Evolutionary conservation across 2,797 vertebrate species (phyloP), one percentile per base, ranked within the genome.

Genomic region (Bothrops alternatus): DNA sequence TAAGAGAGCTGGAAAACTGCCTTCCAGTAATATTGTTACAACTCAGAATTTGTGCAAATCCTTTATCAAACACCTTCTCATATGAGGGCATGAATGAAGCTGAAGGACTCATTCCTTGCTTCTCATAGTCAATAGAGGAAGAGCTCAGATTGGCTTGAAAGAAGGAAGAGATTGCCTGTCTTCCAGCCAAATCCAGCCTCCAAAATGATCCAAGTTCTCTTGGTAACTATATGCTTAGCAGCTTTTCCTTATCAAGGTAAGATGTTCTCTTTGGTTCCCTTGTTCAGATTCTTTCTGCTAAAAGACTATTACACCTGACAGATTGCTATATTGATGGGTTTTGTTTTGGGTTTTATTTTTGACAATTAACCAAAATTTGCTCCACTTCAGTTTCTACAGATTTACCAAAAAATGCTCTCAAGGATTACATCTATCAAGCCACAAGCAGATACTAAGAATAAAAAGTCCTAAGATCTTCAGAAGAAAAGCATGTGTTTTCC

Each of bases 51-150:
- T 65, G 61, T 1, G 26, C 61, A n/a, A 65, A 65, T 65, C 26
- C 61, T 65, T 65, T 65, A 65, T 26, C 89, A 97, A 98, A 97
- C 94, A 97, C 96, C 97, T 97, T 97, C 97, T 96, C 96, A n/a
- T 65, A 60, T 61, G 47, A 94, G 91, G 91, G 60, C 89, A 25
- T 61, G 94, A 93, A 95, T 95, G 97, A 95, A 94, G 91, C 94
- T 0, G 14, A 92, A n/a, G 93, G 55, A 91, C 90, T 85, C 94
- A 0, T 89, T 96, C 69, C 63, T 90, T 87, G 92, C 91, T 86
- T 1, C 11, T 91, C 95, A 50, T 26, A 18, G 89, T 73, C 8
- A 25, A 1, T 0, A n/a, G 3, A 6, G 60, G 37, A 18, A 2
- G 42, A 87, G 92, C 37, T 89, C 26, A 14, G 86, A 90, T 42